Base-by-base conservation (phyloP, 2,888 invertebrate species). In the Buathra laborator region DNA sequence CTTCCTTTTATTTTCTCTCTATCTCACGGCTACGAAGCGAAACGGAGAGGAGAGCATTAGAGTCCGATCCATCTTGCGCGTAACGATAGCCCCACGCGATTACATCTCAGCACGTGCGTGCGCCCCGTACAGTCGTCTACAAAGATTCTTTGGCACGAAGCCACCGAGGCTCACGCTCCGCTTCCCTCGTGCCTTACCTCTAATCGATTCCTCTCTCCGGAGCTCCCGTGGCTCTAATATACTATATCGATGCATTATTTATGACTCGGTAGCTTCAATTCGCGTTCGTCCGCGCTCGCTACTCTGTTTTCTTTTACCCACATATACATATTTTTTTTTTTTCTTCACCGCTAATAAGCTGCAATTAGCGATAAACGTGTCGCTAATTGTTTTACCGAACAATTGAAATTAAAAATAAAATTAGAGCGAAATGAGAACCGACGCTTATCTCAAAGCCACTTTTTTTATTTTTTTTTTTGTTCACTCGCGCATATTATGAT, bases 21-120 rank as follows among this genome's bases (percentile, higher is more conserved):
- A 24, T 70, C 70, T 68, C 75, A 46, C 14, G 67, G 53, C 53
- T 53, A 10, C 64, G 64, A 64, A 51, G 74, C 77, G 44, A 46
- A 74, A 64, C 46, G 76, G 71, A 68, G 70, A 51, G 67, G 82
- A 86, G 82, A 51, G 75, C 86, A 86, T 86, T 87, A 86, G 85
- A 85, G 86, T 83, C 81, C 84, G 77, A 87, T 87, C 80, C 86
- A 84, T 86, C 86, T 87, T 87, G 80, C 76, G 80, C 85, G 83
- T 85, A 86, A 86, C 86, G 86, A 85, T 86, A 83, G 85, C 83
- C 67, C 77, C 80, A 80, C 81, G 84, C 80, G 87, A 87, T 87
- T 87, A 87, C 84, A 87, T 87, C 86, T 87, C 82, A 86, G 84
- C 87, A 86, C 87, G 86, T 86, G 87, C 86, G 87, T 87, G 87